Evolutionary conservation across 2,797 vertebrate species (phyloP).

Genomic region (Myoxocephalus aenaeus): DNA sequence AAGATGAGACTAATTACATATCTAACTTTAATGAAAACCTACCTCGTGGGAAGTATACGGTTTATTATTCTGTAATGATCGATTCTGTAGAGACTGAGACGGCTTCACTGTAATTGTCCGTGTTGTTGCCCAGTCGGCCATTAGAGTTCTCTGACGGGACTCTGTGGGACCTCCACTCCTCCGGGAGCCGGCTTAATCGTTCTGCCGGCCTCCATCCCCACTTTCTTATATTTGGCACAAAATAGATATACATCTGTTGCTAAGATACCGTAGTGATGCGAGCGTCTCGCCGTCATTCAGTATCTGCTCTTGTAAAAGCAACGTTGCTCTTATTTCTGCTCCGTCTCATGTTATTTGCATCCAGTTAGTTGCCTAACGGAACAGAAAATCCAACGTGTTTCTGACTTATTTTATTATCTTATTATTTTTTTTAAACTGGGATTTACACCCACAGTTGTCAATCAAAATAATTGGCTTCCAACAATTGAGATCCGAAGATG

Average conservation of each 20-base stretch:
- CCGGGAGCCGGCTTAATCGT: constrained; percentile 3
- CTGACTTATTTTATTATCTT: too few species aligned
- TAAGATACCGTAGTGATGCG: constrained; percentile 75
- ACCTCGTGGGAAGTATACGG: neutral
- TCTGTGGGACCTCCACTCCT: constrained; percentile 41
- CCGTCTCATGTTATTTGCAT: neutral
- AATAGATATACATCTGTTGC: constrained; percentile 77
- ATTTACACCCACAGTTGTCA: neutral
- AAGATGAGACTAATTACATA: neutral
- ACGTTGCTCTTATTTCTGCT: constrained; percentile 13
- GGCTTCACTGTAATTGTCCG: too few species aligned
- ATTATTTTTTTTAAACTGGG: too few species aligned
- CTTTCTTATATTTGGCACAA: constrained; percentile 57
- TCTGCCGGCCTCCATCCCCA: constrained; percentile 43
- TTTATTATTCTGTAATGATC: neutral
- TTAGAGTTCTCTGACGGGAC: neutral
- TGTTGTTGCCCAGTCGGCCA: too few species aligned
- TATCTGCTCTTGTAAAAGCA: constrained; percentile 22
- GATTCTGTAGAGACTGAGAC: too few species aligned
- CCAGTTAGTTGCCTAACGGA: neutral
- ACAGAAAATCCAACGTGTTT: too few species aligned
- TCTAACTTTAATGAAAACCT: neutral
- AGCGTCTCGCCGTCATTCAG: constrained; percentile 45
- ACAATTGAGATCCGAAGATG: neutral
- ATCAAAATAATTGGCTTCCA: constrained; percentile 14